These are phyloP conservation scores for Pyrgilauda ruficollis DNA, from an alignment of 2,113 vertebrate genomes.

Conservation along the genomic window DNA sequence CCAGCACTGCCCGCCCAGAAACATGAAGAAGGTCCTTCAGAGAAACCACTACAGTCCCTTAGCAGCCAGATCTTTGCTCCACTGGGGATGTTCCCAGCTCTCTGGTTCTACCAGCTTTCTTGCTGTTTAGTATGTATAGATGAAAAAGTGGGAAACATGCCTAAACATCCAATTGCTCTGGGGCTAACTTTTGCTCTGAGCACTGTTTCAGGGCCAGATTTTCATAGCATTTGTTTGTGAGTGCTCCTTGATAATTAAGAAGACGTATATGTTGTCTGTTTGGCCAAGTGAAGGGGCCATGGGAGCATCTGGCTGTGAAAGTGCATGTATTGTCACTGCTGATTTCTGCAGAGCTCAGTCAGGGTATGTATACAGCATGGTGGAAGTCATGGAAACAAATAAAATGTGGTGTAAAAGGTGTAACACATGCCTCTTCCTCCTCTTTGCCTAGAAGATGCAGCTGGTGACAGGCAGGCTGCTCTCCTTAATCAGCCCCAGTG, in stretches of 20 bases:
- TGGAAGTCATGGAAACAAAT: not conserved
- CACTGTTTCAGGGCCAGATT: not conserved
- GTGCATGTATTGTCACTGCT: not conserved
- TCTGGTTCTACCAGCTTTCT: not conserved
- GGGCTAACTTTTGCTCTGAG: not conserved
- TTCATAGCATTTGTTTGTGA: not conserved
- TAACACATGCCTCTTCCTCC: not conserved
- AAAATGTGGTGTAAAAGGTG: not conserved
- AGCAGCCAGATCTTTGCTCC: not conserved
- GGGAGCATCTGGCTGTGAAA: not conserved
- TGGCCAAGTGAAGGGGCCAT: not conserved
- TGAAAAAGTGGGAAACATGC: not conserved
- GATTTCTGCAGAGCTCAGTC: not conserved
- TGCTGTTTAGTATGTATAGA: not conserved
- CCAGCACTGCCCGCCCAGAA: not conserved
- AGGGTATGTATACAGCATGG: not conserved
- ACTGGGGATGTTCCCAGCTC: not conserved
- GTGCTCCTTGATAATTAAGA: not conserved
- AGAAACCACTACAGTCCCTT: not conserved
- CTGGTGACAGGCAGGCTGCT: not conserved
- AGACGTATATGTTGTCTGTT: not conserved
- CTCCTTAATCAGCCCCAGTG: accelerated
- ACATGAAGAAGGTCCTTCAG: not conserved
- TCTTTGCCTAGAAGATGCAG: not conserved
- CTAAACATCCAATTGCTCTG: not conserved